Evolutionary conservation across 2,888 invertebrate species (phyloP).

Genomic region (Allolobophora icterica): DNA sequence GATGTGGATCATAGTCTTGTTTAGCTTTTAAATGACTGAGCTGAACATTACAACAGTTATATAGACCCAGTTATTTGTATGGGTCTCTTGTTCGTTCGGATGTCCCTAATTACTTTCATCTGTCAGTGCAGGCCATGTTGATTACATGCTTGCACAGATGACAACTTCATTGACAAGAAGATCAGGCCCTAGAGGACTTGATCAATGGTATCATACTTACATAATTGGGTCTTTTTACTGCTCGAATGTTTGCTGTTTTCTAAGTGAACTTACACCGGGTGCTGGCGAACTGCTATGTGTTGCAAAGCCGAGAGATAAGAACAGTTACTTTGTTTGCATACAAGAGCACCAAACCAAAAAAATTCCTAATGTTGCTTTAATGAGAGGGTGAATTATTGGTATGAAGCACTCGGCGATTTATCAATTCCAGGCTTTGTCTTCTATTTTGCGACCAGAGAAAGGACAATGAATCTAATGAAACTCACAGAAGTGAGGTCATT

Average conservation of each 20-base stretch:
- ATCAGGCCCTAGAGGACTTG: neutral
- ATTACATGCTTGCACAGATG: neutral
- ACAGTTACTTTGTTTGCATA: neutral
- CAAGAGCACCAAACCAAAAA: neutral
- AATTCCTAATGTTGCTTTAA: neutral
- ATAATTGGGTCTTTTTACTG: neutral
- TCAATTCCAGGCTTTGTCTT: neutral
- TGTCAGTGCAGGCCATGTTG: neutral
- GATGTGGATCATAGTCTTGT: neutral
- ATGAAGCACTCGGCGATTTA: too few relatives aligned
- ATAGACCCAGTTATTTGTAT: neutral
- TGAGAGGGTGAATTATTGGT: neutral
- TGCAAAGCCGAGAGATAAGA: neutral
- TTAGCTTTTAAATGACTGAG: neutral
- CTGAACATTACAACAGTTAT: neutral
- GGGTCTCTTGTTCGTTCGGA: neutral
- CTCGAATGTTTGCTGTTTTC: conserved; percentile 9
- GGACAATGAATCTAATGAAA: too few relatives aligned
- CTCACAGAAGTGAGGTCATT: neutral
- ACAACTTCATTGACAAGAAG: too few relatives aligned
- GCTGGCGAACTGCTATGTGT: neutral
- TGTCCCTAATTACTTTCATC: neutral
- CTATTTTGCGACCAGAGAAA: neutral
- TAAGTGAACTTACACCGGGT: neutral
- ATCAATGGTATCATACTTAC: neutral